A percentile compares a stretch with the other conserved stretches of the same genome.
Conservation (phyloP, 2,888 invertebrate genomes). For the Leptopilina drosophilae region DNA sequence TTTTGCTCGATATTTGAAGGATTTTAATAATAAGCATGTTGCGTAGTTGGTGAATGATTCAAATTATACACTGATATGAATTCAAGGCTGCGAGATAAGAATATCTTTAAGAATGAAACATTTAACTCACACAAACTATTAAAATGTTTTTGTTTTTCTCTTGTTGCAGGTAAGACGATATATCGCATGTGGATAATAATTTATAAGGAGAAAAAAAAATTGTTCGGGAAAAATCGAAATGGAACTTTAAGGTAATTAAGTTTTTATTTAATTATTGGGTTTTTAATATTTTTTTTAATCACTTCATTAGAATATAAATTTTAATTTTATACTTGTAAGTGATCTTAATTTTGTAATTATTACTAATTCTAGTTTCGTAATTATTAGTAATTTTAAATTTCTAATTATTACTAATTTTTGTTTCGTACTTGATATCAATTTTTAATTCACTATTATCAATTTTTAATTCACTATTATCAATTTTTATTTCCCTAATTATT, state of each 20-base stretch:
- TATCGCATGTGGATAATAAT: constrained; percentile 7
- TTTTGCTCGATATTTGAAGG: neutral
- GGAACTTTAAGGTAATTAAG: neutral
- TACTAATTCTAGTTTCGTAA: no score
- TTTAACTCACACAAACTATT: constrained; percentile 7
- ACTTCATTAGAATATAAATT: no score
- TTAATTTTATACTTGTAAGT: no score
- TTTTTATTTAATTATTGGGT: no score
- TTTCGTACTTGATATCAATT: no score
- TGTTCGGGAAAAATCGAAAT: neutral
- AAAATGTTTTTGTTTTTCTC: constrained; percentile 18
- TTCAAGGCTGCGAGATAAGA: constrained; percentile 29
- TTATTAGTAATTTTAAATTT: no score
- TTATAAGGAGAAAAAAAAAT: neutral
- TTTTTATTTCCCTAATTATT: no score
- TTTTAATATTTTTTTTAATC: no score
- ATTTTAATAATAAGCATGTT: constrained; percentile 8
- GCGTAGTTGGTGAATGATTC: constrained; percentile 28
- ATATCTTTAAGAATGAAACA: constrained; percentile 35
- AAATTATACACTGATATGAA: constrained; percentile 35
- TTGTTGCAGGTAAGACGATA: constrained; percentile 24
- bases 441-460: no score
- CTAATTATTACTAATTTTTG: no score
- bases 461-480: no score
- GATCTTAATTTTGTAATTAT: no score